A percentile compares a stretch with the other conserved stretches of the same genome.
These are phyloP conservation scores for Euleptes europaea DNA, from an alignment of 2,113 vertebrate genomes.

Conservation along the genomic window DNA sequence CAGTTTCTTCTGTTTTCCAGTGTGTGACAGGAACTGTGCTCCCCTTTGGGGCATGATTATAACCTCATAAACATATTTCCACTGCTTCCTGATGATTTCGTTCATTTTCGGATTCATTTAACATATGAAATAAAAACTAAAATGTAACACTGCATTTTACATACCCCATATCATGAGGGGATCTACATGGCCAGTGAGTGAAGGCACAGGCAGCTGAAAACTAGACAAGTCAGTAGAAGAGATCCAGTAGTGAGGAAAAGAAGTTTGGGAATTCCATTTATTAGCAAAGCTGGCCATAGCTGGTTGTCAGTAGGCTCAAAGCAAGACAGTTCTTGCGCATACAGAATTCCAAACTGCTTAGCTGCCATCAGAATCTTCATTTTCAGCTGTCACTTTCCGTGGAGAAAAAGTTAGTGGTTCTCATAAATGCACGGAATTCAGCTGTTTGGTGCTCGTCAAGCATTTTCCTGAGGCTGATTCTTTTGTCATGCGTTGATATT, in stretches of 20 bases:
- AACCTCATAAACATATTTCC: neutral
- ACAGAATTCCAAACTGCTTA: neutral
- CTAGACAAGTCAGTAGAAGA: neutral
- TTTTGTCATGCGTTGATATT: neutral
- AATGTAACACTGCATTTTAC: too few relatives aligned
- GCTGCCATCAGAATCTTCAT: neutral
- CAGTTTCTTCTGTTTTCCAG: neutral
- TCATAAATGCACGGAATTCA: neutral
- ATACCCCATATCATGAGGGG: too few relatives aligned
- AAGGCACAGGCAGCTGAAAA: neutral
- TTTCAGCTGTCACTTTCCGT: neutral
- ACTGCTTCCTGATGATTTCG: neutral
- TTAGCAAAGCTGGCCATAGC: neutral
- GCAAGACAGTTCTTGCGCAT: neutral
- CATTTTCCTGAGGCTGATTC: neutral
- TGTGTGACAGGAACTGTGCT: neutral
- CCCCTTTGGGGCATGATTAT: neutral
- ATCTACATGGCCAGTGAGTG: neutral
- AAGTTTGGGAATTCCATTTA: neutral
- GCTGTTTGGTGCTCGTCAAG: neutral
- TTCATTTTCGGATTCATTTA: conserved; percentile 3
- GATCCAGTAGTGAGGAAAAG: neutral
- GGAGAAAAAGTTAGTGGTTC: neutral
- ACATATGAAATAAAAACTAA: neutral
- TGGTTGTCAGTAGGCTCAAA: neutral